Base-by-base conservation (phyloP, 1,140 invertebrate genomes). In the Drosophila eugracilis region DNA sequence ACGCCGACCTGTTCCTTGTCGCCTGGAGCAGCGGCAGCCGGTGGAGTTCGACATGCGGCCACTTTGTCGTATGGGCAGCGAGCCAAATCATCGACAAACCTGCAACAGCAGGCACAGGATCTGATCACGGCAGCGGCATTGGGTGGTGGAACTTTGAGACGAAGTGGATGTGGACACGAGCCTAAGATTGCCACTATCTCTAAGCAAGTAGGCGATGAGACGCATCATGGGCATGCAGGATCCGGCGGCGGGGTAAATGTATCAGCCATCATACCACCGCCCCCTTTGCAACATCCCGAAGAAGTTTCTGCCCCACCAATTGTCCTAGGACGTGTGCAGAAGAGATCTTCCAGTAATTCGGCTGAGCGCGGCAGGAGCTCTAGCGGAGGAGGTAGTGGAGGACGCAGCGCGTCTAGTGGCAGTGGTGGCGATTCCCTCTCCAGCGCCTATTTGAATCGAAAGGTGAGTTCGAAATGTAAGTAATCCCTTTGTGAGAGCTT, bases 381-480 rank as follows among this genome's bases (percentile, higher is more conserved):
- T 26, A 48, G 19, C 47, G 60, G 39, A 50, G 52, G 53, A 32
- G 62, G 45, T 22, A 53, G 72, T 45, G 75, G 67, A 24, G 71
- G 57, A 22, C 67, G 81, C 4, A 76, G 49, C 42, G 57, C 21
- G 28, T 62, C 63, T 21, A 44, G 65, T 32, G 44, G 52, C 17
- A 37, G 52, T n/a, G 67, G 69, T 4, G 71, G 69, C 30, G 86
- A 90, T 69, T 47, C 75, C 37, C 84, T 88, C 9, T 89, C 83
- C 53, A 89, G 48, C 54, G 75, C 69, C 41, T 91, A 91, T 53
- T 90, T 91, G 72, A 91, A 89, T 88, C 75, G 89, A 77, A 91
- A 91, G 89, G 89, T 91, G 79, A 86, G 89, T 89, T 89, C 78
- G 83, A 88, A 88, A 88, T 88, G 83, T 88, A 88, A 88, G 83